Percentiles rank a stretch among this genome's conserved stretches.
Conservation (phyloP, 1,140 invertebrate genomes). For the Danaus plexippus region DNA sequence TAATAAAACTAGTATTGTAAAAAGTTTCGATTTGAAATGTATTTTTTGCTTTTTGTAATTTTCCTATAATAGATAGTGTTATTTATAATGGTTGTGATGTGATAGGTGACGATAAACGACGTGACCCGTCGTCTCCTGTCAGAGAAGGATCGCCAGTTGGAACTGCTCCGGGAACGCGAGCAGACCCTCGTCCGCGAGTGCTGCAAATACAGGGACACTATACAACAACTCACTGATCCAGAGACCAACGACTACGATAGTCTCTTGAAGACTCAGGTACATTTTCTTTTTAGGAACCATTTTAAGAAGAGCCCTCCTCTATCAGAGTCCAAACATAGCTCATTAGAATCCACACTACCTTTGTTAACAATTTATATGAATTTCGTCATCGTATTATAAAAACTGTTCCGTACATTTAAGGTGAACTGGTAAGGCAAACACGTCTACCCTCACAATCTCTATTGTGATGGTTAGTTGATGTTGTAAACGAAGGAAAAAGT, state of each 20-base stretch:
- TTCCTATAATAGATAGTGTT: too few relatives aligned
- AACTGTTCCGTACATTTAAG: too few relatives aligned
- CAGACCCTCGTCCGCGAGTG: slow-evolving; percentile 75
- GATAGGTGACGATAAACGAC: slow-evolving; percentile 71
- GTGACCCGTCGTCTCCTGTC: slow-evolving; percentile 75
- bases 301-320: neutral
- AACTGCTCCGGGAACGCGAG: slow-evolving; percentile 77
- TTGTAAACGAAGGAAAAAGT: too few relatives aligned
- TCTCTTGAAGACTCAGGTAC: slow-evolving; percentile 67
- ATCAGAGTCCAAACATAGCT: neutral
- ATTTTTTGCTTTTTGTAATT: too few relatives aligned
- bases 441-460: too few relatives aligned
- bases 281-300: too few relatives aligned
- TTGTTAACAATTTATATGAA: neutral
- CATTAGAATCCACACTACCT: neutral
- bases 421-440: too few relatives aligned
- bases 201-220: slow-evolving; percentile 75
- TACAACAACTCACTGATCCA: slow-evolving; percentile 74
- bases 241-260: slow-evolving; percentile 65
- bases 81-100: neutral
- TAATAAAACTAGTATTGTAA: too few relatives aligned
- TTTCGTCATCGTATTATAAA: neutral
- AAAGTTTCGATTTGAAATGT: too few relatives aligned
- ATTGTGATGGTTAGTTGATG: too few relatives aligned
- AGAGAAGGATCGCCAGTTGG: slow-evolving; percentile 82